These are phyloP conservation scores for Arrhamphus sclerolepis DNA, from an alignment of 2,797 vertebrate genomes.

Conservation along the genomic window DNA sequence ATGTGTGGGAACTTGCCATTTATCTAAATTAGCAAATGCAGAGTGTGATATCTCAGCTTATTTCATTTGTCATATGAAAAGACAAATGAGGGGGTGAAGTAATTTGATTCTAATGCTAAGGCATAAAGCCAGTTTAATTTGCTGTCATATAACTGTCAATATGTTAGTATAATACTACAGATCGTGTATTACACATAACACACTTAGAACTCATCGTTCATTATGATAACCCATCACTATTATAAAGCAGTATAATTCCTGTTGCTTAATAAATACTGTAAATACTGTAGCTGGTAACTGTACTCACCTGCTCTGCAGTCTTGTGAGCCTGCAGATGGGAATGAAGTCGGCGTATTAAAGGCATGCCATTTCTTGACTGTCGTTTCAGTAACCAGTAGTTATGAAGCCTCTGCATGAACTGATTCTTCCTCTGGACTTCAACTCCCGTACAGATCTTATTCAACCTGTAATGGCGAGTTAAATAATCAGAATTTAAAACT, in stretches of 20 bases:
- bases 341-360: slow-evolving; percentile 94
- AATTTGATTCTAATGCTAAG: neutral
- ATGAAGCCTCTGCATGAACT: slow-evolving; percentile 98
- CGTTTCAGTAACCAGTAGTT: slow-evolving; percentile 98
- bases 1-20: slow-evolving; percentile 3
- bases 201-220: too few species aligned
- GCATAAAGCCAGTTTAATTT: too few species aligned
- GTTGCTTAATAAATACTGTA: neutral
- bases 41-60: too few species aligned
- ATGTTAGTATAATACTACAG: too few species aligned
- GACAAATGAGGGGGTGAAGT: neutral
- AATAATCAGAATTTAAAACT: slow-evolving; percentile 1
- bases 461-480: slow-evolving; percentile 80
- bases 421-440: slow-evolving; percentile 94
- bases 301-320: slow-evolving; percentile 88
- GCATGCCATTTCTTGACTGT: slow-evolving; percentile 94
- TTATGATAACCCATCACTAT: too few species aligned
- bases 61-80: too few species aligned
- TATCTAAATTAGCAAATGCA: too few species aligned
- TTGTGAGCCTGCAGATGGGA: slow-evolving; percentile 93
- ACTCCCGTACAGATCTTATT: slow-evolving; percentile 97
- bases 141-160: too few species aligned
- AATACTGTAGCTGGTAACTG: neutral
- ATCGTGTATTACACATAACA: too few species aligned
- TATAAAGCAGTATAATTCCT: neutral